These are phyloP conservation scores for Acrocephalus scirpaceus DNA, from an alignment of 2,797 vertebrate species.

Conservation along the genomic window DNA sequence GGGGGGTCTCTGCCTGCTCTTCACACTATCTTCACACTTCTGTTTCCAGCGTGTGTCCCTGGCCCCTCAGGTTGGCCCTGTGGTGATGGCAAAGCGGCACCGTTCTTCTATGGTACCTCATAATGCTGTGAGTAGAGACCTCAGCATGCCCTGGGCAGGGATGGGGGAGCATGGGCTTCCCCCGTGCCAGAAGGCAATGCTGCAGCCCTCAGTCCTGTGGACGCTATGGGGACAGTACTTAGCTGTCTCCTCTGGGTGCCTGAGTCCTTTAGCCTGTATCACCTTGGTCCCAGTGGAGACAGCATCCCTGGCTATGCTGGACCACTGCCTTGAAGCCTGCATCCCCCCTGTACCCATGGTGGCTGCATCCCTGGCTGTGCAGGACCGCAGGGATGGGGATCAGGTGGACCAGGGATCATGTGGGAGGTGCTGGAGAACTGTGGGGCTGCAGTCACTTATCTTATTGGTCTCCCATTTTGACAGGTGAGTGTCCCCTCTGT, in stretches of 20 bases:
- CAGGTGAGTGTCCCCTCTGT: slow-evolving; percentile 52
- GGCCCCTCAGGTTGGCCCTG: slow-evolving; percentile 60
- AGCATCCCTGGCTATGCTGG: neutral
- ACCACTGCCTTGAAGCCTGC: neutral
- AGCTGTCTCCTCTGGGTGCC: neutral
- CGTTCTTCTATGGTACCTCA: slow-evolving; percentile 61
- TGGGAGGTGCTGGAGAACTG: neutral
- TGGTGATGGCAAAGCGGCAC: slow-evolving; percentile 52
- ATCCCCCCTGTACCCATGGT: neutral
- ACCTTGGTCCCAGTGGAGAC: too few species aligned
- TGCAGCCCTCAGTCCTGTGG: neutral
- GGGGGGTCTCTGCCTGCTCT: neutral
- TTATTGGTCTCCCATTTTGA: neutral
- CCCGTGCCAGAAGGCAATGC: neutral
- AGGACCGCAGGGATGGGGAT: neutral
- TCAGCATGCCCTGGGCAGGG: accelerated
- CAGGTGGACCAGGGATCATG: neutral
- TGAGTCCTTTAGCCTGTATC: neutral
- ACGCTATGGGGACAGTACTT: neutral
- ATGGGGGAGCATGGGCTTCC: neutral
- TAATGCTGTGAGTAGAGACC: slow-evolving; percentile 64
- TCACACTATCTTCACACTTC: neutral
- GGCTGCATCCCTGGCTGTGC: neutral
- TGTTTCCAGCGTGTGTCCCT: slow-evolving; percentile 78
- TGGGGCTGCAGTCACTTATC: neutral